phyloP scores from a whole-genome alignment of 1,140 invertebrate species.

The Uloborus diversus region DNA sequence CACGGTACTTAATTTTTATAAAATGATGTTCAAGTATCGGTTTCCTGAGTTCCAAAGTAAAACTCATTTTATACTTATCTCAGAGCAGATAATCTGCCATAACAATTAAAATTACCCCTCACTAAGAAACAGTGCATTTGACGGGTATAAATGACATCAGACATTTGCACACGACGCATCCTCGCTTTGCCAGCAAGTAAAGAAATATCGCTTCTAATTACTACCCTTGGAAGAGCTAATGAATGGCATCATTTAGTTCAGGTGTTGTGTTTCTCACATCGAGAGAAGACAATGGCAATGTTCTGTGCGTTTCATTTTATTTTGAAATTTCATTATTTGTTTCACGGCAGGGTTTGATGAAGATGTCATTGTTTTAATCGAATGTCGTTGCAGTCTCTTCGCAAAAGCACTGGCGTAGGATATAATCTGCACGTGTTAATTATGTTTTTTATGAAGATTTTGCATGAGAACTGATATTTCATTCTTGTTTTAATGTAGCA shows the following conservation, averaged over 20 bases:
- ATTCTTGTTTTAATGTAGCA: too few relatives aligned
- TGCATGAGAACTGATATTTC: too few relatives aligned
- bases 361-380: too few relatives aligned
- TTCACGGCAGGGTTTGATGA: too few relatives aligned
- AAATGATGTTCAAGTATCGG: neutral
- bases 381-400: too few relatives aligned
- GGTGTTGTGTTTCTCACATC: constrained; percentile 44
- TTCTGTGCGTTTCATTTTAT: too few relatives aligned
- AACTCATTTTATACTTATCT: constrained; percentile 17
- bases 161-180: constrained; percentile 26
- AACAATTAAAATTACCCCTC: constrained; percentile 29
- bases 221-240: constrained; percentile 41
- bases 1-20: neutral
- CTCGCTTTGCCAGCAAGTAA: constrained; percentile 13
- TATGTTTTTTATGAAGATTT: too few relatives aligned
- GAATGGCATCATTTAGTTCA: constrained; percentile 50
- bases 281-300: too few relatives aligned
- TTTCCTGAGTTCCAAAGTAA: constrained; percentile 4
- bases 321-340: too few relatives aligned
- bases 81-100: constrained; percentile 24
- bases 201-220: constrained; percentile 55
- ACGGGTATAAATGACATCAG: constrained; percentile 25
- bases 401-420: too few relatives aligned
- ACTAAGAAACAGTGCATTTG: constrained; percentile 5
- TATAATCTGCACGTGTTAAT: too few relatives aligned